Percentiles rank a stretch among this genome's conserved stretches.
Conservation (phyloP, 1,140 invertebrate species). For the Orius laevigatus region DNA sequence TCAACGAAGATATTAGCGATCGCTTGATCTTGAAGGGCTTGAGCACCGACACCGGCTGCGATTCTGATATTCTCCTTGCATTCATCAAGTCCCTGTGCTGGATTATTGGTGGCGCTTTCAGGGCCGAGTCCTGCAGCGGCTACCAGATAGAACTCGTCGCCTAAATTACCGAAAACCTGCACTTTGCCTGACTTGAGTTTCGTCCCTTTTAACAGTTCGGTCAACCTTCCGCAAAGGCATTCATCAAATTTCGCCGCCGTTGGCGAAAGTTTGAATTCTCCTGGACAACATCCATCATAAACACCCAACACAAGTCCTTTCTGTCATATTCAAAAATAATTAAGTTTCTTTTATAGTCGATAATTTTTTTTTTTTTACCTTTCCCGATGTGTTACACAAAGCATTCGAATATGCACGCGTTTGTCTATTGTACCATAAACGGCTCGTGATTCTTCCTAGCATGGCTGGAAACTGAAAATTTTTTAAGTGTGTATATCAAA, state of each 20-base stretch:
- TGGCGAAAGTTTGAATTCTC: not conserved
- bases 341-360: too few relatives aligned
- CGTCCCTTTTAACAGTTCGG: constrained; percentile 10
- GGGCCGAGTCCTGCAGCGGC: constrained; percentile 33
- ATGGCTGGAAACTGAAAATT: too few relatives aligned
- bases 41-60: constrained; percentile 30
- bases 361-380: too few relatives aligned
- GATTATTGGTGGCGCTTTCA: constrained; percentile 25
- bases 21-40: constrained; percentile 30
- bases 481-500: too few relatives aligned
- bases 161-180: constrained; percentile 30
- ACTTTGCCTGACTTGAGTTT: constrained; percentile 2
- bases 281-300: constrained; percentile 9
- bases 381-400: too few relatives aligned
- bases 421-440: too few relatives aligned
- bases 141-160: constrained; percentile 21
- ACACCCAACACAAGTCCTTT: constrained; percentile 11
- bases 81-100: constrained; percentile 30
- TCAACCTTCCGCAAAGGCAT: constrained; percentile 6
- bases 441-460: too few relatives aligned
- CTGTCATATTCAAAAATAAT: too few relatives aligned
- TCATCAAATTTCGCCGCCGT: constrained; percentile 5
- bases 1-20: constrained; percentile 42
- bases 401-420: too few relatives aligned
- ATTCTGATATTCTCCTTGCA: constrained; percentile 30